phyloP scores from a whole-genome alignment of 92 coral and sea anemone species.

The Porites evermanni region DNA sequence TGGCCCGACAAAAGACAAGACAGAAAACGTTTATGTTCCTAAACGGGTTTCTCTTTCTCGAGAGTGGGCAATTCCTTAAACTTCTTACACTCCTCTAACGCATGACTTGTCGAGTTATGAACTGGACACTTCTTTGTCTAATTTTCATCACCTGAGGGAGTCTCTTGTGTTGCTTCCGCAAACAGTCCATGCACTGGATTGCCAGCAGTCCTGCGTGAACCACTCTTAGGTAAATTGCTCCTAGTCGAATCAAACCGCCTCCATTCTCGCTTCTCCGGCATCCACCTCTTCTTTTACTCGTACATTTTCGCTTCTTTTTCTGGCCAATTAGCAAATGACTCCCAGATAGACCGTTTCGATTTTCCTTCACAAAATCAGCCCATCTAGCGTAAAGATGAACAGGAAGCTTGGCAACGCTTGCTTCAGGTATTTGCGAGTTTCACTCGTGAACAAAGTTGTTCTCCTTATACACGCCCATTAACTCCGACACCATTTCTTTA shows the following conservation, averaged over 20 bases:
- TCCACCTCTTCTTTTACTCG: constrained; percentile 12
- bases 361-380: no score
- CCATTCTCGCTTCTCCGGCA: background rate
- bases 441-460: no score
- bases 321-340: constrained; percentile 1
- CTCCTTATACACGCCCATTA: constrained; percentile 24
- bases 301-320: constrained; percentile 8
- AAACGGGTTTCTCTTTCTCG: constrained; percentile 20
- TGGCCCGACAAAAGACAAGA: constrained; percentile 14
- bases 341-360: no score
- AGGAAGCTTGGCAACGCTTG: no score
- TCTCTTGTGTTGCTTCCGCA: no score
- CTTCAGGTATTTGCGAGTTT: no score
- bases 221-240: background rate
- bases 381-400: no score
- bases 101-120: no score
- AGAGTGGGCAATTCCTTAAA: constrained; percentile 15
- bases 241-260: background rate
- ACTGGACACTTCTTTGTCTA: no score
- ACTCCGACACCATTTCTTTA: constrained; percentile 31
- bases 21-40: constrained; percentile 6
- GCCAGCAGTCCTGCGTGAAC: background rate
- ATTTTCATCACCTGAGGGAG: no score
- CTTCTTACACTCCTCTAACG: no score
- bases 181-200: no score